Percentiles rank a stretch among this genome's conserved stretches.
phyloP scores from a whole-genome alignment of 2,797 vertebrate genomes.

The Ptychobarbus kaznakovi region DNA sequence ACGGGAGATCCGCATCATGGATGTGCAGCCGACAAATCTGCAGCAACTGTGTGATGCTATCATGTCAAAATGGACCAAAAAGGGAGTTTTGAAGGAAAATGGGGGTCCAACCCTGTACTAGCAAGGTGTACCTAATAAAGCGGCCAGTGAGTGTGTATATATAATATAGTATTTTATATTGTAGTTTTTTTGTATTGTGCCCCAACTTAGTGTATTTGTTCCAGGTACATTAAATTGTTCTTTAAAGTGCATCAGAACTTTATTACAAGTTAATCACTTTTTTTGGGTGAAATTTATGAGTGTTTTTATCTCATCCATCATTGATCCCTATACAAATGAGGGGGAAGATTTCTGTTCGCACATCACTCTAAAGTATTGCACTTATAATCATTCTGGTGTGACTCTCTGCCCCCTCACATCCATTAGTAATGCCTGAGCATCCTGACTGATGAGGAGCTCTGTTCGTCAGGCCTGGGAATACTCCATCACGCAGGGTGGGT shows the following conservation, averaged over 20 bases:
- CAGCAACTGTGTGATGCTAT: no score
- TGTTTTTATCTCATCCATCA: constrained; percentile 19
- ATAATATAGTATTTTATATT: neutral
- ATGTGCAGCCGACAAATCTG: no score
- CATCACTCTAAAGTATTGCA: constrained; percentile 48
- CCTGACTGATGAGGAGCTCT: constrained; percentile 61
- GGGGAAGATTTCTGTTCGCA: constrained; percentile 40
- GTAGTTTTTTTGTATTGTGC: neutral
- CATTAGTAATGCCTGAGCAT: constrained; percentile 65
- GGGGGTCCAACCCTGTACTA: no score
- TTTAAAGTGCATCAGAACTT: constrained; percentile 27
- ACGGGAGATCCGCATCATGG: no score
- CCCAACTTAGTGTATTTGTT: neutral
- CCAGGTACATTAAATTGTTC: neutral
- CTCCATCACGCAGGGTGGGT: constrained; percentile 55
- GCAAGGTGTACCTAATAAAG: no score
- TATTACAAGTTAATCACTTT: constrained; percentile 14
- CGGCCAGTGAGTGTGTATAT: no score
- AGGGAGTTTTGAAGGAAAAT: no score
- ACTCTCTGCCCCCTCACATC: constrained; percentile 56
- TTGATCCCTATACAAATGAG: constrained; percentile 7
- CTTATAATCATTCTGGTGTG: constrained; percentile 57
- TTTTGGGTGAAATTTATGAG: constrained; percentile 14
- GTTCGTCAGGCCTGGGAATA: constrained; percentile 58
- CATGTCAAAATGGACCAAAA: no score